Conservation (phyloP, 2,797 vertebrate species). For the Chelon auratus region DNA sequence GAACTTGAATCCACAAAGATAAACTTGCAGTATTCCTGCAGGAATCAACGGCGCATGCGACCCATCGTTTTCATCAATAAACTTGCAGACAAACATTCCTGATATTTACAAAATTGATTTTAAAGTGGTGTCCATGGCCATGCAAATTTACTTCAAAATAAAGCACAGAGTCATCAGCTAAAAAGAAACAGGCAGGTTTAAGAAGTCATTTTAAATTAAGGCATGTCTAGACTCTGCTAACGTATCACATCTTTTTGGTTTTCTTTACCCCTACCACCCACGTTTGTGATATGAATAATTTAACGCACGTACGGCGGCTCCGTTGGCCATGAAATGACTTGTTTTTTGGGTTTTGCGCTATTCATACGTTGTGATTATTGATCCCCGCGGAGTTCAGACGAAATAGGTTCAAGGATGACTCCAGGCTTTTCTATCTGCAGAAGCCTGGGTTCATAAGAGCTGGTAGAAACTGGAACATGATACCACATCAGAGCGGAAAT, state of each 20-base stretch:
- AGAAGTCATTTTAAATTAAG: background rate
- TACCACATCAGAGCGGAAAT: background rate
- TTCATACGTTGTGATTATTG: conserved; percentile 16
- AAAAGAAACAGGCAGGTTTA: no score
- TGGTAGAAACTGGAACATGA: no score
- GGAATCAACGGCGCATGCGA: background rate
- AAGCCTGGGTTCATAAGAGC: background rate
- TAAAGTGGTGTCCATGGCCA: no score
- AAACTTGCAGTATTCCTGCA: background rate
- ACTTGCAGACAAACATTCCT: background rate
- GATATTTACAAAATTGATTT: background rate
- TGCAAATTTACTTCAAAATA: no score
- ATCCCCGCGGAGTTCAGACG: background rate
- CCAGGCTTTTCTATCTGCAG: background rate
- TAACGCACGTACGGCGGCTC: background rate
- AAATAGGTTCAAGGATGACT: background rate
- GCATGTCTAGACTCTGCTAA: background rate
- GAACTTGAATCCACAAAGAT: no score
- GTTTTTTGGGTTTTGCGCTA: background rate
- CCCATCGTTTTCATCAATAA: background rate
- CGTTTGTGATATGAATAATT: conserved; percentile 34
- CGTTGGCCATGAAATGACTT: conserved; percentile 9
- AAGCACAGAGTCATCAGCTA: no score
- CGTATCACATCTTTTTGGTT: background rate
- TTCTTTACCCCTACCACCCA: background rate